These are phyloP conservation scores for Ypsolopha sequella DNA, from an alignment of 2,888 invertebrate species.

Conservation along the genomic window DNA sequence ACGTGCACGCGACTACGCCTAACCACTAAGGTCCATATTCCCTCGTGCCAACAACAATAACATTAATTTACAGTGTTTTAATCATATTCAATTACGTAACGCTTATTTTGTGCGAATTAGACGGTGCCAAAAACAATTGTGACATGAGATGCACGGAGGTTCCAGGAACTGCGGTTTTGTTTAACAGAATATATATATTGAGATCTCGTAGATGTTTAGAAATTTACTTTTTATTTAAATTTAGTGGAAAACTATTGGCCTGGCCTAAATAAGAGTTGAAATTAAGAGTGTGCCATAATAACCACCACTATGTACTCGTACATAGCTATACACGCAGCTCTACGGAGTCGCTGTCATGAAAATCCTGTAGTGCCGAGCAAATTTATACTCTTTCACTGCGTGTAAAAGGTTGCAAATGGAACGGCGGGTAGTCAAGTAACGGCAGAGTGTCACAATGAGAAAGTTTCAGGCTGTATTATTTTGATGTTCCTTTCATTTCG, in stretches of 20 bases:
- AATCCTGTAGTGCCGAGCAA: neutral
- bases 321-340: neutral
- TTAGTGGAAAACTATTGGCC: no score
- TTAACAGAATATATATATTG: no score
- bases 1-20: neutral
- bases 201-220: no score
- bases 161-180: neutral
- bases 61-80: constrained; percentile 29
- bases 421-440: neutral
- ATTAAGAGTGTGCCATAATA: neutral
- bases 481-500: neutral
- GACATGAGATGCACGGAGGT: neutral
- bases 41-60: constrained; percentile 16
- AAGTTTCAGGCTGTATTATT: neutral
- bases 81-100: constrained; percentile 53
- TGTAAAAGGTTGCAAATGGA: neutral
- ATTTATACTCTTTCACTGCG: neutral
- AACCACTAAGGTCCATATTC: constrained; percentile 11
- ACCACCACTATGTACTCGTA: neutral
- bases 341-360: neutral
- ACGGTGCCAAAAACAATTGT: constrained; percentile 12
- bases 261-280: no score
- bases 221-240: no score
- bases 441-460: neutral
- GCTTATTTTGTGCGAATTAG: constrained; percentile 41